Evolutionary conservation across 37 sponge, comb jelly and placozoan species (phyloP).

Genomic region (Aplysina aerophoba): DNA sequence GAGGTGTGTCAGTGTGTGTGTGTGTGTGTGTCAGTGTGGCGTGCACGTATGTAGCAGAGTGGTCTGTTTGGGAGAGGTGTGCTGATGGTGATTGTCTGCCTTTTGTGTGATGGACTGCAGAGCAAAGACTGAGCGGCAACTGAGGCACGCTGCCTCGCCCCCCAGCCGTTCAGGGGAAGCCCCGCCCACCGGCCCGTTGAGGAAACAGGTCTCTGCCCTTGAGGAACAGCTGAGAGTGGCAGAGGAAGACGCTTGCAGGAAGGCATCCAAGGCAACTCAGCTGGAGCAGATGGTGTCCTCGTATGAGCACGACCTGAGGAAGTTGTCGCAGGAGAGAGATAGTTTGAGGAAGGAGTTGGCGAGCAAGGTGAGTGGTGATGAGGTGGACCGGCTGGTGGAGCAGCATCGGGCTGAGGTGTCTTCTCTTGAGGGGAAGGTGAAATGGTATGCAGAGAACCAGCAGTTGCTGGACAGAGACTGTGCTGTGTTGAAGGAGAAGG

Average conservation of each 20-base stretch:
- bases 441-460: conserved; percentile 56
- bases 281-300: conserved; percentile 32
- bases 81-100: not conserved
- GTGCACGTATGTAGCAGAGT: not conserved
- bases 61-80: too few species aligned
- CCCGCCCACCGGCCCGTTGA: not conserved
- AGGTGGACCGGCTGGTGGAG: conserved; percentile 29
- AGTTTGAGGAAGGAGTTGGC: not conserved
- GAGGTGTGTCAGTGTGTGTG: conserved; percentile 30
- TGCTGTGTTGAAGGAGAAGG: conserved; percentile 41
- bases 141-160: not conserved
- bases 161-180: not conserved
- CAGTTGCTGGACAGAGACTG: conserved; percentile 42
- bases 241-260: not conserved
- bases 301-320: conserved; percentile 27
- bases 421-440: conserved; percentile 38
- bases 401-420: conserved; percentile 38
- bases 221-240: conserved; percentile 18
- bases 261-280: conserved; percentile 42
- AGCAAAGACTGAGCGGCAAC: not conserved
- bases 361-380: not conserved
- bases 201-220: conserved; percentile 1
- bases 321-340: conserved; percentile 21
- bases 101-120: not conserved
- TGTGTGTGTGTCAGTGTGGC: not conserved